Base-by-base conservation (phyloP, 1,140 invertebrate species). In the Heterodera schachtii region DNA sequence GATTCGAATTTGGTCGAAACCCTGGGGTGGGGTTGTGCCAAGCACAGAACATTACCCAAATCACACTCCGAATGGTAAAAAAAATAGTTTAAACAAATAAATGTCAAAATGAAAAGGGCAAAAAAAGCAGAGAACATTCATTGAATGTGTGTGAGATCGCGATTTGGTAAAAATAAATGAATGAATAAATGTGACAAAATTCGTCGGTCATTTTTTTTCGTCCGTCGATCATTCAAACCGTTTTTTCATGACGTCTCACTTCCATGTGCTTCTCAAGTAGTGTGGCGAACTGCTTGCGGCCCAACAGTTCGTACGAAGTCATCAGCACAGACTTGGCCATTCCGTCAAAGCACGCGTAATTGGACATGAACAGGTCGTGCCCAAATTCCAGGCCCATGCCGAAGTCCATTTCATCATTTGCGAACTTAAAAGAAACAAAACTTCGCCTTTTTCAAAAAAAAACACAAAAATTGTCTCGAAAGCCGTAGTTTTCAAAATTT, bases 391-490 rank as follows among this genome's bases (percentile, higher is more conserved):
- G 82, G 43, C 82, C 82, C 82, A 83, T 83, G 3, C 82, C 82
- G 46, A 84, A 83, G 69, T 83, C 82, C 82, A 84, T 84, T 75
- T 83, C 82, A 52, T 83, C 82, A 79, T 83, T 83, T 60, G 82
- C 82, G 60, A 83, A 84, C 82, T 83, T 41, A 64, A 79, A n/a
- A 5, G 9, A 4, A n/a, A 31, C 9, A 78, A 78, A 11, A 21
- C 8, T 43, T 44, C 13, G 19, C 6, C 8, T 16, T 13, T 9
- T 21, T 80, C n/a, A 9, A 7, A 8, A 79, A 79, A 80, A 31
- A 31, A 31, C 31, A 31, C 31, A 31, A 31, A 31, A 31, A 31
- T 31, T 31, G 31, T 31, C 31, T 0, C 31, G 1, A 31, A 31
- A 31, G 31, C 31, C 31, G 31, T 31, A 31, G 31, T 31, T 31